Base-by-base conservation (phyloP, 2,113 vertebrate species). In the Spermophilus dauricus region DNA sequence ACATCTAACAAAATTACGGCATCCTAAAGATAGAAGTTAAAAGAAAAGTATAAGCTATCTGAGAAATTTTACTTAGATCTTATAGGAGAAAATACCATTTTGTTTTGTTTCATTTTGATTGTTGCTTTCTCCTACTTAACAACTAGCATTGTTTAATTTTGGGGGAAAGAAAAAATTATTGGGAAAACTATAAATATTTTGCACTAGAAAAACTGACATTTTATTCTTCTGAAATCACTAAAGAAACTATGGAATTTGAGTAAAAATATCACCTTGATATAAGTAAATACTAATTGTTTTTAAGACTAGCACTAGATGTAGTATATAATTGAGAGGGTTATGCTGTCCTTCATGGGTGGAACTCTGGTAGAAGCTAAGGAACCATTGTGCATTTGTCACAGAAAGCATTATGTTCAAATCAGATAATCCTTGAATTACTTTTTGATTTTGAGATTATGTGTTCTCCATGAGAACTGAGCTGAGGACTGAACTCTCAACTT, bases 21-120 rank as follows among this genome's bases (percentile, higher is more conserved):
- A 85, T n/a, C 14, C 78, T 69, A 69, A 82, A 13, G 18, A 22
- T 56, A 85, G 39, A 5, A 94, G 8, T 92, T 91, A 90, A 90
- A 80, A 13, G 32, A 63, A 61, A 76, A 67, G 22, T 67, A 20
- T 14, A 39, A 70, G 88, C n/a, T 63, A 0, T 37, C 10, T 83
- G 28, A 94, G 16, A 39, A 83, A 80, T 32, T 51, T 83, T 1
- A 93, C 65, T 77, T 76, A 75, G 32, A 75, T 93, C 32, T 85
- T 42, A 82, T 11, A 69, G 9, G 14, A n/a, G 11, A 61, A 86
- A 61, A 58, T 5, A 32, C 24, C 18, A 1, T 56, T 51, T 17
- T 69, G 0, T 65, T 65, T 80, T 56, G 24, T 24, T 53, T 88
- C 26, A 2, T 26, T 61, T 51, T 51, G 51, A 24, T 24, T 26